Conservation (phyloP, 2,113 vertebrate genomes). For the Megaleporinus macrocephalus region DNA sequence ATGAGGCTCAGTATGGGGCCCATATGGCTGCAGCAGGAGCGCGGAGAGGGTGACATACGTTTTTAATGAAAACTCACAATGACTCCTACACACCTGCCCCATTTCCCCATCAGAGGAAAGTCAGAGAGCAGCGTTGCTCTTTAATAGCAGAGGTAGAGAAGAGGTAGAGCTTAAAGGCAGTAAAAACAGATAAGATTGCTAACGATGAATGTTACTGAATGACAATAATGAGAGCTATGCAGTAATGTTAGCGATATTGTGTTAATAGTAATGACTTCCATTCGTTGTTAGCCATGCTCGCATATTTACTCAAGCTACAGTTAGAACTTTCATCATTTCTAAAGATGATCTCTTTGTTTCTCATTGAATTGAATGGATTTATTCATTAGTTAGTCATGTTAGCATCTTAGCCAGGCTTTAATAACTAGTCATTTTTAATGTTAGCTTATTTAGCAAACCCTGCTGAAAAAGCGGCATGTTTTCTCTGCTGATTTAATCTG, state of each 20-base stretch:
- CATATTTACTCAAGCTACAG: too few species aligned
- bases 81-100: slow-evolving; percentile 66
- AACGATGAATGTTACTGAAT: background rate
- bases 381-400: too few species aligned
- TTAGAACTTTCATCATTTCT: too few species aligned
- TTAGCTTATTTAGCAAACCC: too few species aligned
- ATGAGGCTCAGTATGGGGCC: slow-evolving; percentile 77
- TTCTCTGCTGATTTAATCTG: too few species aligned
- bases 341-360: too few species aligned
- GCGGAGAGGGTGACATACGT: slow-evolving; percentile 54
- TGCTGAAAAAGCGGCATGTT: too few species aligned
- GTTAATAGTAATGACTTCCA: too few species aligned
- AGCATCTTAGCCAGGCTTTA: too few species aligned
- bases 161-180: background rate
- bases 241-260: background rate
- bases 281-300: too few species aligned
- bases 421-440: too few species aligned
- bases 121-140: slow-evolving; percentile 48
- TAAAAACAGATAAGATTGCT: background rate
- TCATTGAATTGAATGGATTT: too few species aligned
- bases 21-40: slow-evolving; percentile 70
- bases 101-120: slow-evolving; percentile 57
- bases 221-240: background rate
- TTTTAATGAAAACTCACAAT: slow-evolving; percentile 76
- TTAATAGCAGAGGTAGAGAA: slow-evolving; percentile 25